Evolutionary conservation across 2,113 vertebrate genomes (phyloP).

Genomic region (Synchiropus splendidus): DNA sequence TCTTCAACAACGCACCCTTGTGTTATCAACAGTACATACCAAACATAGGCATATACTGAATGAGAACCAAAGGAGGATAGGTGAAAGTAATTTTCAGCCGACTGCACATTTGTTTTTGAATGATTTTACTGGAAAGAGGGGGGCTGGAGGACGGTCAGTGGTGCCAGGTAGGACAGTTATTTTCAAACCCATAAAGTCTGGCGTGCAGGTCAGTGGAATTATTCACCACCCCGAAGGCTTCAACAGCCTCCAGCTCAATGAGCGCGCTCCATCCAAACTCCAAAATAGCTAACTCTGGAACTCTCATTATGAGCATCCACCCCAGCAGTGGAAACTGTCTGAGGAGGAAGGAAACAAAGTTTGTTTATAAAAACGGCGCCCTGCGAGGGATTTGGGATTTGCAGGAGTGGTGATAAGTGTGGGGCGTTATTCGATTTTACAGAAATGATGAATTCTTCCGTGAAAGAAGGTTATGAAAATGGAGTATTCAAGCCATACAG

Average conservation of each 20-base stretch:
- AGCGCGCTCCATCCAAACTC: slow-evolving; percentile 44
- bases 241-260: slow-evolving; percentile 46
- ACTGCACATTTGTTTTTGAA: too few relatives aligned
- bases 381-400: slow-evolving; percentile 26
- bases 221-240: slow-evolving; percentile 52
- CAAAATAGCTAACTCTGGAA: slow-evolving; percentile 59
- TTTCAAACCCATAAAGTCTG: slow-evolving; percentile 62
- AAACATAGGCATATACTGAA: too few relatives aligned
- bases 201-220: slow-evolving; percentile 57
- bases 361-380: slow-evolving; percentile 43
- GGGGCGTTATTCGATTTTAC: slow-evolving; percentile 1
- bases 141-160: slow-evolving; percentile 26
- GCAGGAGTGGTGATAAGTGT: slow-evolving; percentile 22
- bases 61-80: too few relatives aligned
- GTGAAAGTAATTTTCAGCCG: too few relatives aligned
- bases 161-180: slow-evolving; percentile 53
- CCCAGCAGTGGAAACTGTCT: slow-evolving; percentile 48
- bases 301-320: slow-evolving; percentile 57
- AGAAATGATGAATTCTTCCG: neutral
- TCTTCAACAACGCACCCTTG: too few relatives aligned
- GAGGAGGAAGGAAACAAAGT: slow-evolving; percentile 25
- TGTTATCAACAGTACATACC: too few relatives aligned
- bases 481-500: too few relatives aligned
- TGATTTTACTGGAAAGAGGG: neutral
- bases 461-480: too few relatives aligned